Evolutionary conservation across 1,140 invertebrate genomes (phyloP).

Genomic region (Drosophila bipectinata): DNA sequence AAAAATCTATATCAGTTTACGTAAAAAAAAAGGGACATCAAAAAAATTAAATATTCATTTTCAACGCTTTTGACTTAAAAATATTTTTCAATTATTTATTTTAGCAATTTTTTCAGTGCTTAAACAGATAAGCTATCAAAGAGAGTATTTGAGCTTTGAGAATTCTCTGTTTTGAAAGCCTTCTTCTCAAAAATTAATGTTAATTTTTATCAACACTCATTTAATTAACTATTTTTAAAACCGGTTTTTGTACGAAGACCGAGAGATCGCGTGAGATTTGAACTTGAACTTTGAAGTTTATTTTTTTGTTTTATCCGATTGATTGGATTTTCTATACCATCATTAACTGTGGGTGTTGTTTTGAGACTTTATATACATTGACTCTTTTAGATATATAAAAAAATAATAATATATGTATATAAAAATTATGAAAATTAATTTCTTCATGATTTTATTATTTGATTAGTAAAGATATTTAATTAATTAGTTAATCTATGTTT

Average conservation of each 20-base stretch:
- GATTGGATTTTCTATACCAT: not conserved
- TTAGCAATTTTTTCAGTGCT: not conserved
- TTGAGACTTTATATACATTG: too few relatives aligned
- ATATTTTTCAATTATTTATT: too few relatives aligned
- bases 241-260: slow-evolving; percentile 21
- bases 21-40: too few relatives aligned
- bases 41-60: too few relatives aligned
- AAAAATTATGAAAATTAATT: too few relatives aligned
- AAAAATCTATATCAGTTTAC: too few relatives aligned
- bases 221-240: slow-evolving; percentile 18
- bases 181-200: not conserved
- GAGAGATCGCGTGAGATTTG: slow-evolving; percentile 13
- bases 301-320: not conserved
- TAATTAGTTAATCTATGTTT: too few relatives aligned
- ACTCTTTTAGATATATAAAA: too few relatives aligned
- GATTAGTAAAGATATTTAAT: too few relatives aligned
- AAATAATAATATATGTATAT: too few relatives aligned
- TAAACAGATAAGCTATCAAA: not conserved
- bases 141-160: not conserved
- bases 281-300: slow-evolving; percentile 24
- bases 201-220: slow-evolving; percentile 5
- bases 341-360: not conserved
- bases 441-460: too few relatives aligned
- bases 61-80: too few relatives aligned
- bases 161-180: not conserved